Base-by-base conservation (phyloP, 2,888 invertebrate species). In the Nebria salina region DNA sequence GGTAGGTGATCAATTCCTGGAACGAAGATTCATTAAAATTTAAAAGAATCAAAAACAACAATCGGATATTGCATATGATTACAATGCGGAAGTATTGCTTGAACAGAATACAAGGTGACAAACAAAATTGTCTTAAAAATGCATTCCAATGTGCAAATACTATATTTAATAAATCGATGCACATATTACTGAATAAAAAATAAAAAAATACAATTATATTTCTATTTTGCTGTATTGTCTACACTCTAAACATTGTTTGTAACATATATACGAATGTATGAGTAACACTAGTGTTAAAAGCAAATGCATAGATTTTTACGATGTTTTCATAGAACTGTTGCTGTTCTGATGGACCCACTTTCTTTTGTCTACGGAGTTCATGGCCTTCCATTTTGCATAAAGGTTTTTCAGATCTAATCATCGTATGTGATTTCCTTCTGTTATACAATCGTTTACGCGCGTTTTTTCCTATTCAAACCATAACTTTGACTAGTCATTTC, bases 351-450 rank as follows among this genome's bases (percentile, higher is more conserved):
- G 79, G 74, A 79, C 79, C 79, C 79, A 79, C 79, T 79, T 79
- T 79, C 79, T 75, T 68, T 79, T 79, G 74, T 79, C 66, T 74
- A 26, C 75, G 43, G 79, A 79, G 79, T 75, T 79, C 79, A 79
- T 25, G 79, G 79, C 70, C 79, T 79, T 79, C 75, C 54, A 54
- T 11, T 79, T 74, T 79, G 79, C 79, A 75, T 79, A 79, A 79
- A 79, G 75, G 74, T 79, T 79, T 75, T 79, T 75, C 54, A 68
- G 74, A 75, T 79, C 74, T 75, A 75, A 79, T 79, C 79, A 42
- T 8, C 74, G 65, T 75, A 68, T 79, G 79, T 79, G 79, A 79
- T 79, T 79, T 79, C 74, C 79, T 79, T 42, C 74, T 79, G 79
- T 79, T 79, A 79, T 79, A 75, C 79, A 79, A 79, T 79, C 74